phyloP scores from a whole-genome alignment of 2,113 vertebrate genomes.

The Albula goreensis region DNA sequence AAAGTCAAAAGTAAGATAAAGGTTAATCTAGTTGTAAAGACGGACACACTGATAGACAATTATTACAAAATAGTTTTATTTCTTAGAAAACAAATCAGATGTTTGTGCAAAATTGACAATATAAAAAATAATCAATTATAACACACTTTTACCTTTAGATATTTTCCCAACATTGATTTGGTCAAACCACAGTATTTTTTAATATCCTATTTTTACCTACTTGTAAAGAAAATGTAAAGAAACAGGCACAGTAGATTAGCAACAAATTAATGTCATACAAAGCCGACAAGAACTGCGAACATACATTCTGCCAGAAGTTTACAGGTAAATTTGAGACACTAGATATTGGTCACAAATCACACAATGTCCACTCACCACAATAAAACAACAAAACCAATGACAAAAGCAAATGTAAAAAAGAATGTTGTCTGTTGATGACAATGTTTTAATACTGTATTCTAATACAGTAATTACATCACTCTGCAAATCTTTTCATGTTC shows the following conservation, averaged over 20 bases:
- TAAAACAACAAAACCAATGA: background rate
- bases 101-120: conserved; percentile 5
- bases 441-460: background rate
- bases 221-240: background rate
- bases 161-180: background rate
- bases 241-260: background rate
- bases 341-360: conserved; percentile 5
- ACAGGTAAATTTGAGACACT: background rate
- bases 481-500: background rate
- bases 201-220: background rate
- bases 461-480: background rate
- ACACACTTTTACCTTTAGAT: background rate
- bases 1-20: no score
- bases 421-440: background rate
- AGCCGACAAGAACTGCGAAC: no score
- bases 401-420: background rate
- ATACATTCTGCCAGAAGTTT: no score
- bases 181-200: background rate
- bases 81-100: conserved; percentile 8
- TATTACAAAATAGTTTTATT: conserved; percentile 11
- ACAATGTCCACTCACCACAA: background rate
- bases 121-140: background rate
- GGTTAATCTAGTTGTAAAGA: background rate
- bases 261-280: no score
- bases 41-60: background rate